Base-by-base conservation (phyloP, 2,113 vertebrate species). In the Chlorocebus sabaeus region DNA sequence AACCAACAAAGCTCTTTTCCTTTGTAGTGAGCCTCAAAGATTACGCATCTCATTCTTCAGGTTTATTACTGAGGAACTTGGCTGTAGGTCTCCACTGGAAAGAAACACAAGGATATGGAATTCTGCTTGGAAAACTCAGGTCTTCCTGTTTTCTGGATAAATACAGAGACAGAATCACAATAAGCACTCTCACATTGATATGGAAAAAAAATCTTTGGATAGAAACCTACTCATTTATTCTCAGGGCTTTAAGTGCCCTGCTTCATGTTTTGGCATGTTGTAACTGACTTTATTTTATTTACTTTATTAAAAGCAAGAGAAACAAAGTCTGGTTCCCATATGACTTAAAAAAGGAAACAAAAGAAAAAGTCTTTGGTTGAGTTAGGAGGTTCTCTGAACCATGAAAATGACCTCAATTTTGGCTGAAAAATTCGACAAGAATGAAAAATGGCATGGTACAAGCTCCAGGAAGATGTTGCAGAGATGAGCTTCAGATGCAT, bases 51-150 rank as follows among this genome's bases (percentile, higher is more conserved):
- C 40, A 73, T 81, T 83, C 43, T 70, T 85, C 45, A 52, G 79
- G 72, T 85, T 98, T 92, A 70, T 98, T 92, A 64, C 61, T 80
- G 80, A 96, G 89, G 80, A 90, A 90, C 35, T 90, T 95, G 88
- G 64, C 83, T 64, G 2, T 67, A 90, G 16, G 45, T 98, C 87
- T 88, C 61, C 14, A 50, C 72, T 97, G 84, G 76, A 97, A 97
- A 82, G 59, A 93, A 83, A 64, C 38, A 64, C 68, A 85, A 83
- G 40, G 45, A 59, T 95, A 97, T 95, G 96, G 84, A 96, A 82
- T 84, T 89, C 57, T 43, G 57, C 48, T 93, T 25, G 57, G 94
- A 93, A 97, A 96, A 89, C 25, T 59, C 78, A 64, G 48, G 72
- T 59, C 72, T 95, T 90, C 73, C 17, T 80, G 43, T 86, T 61